These are phyloP conservation scores for Neotoxoptera formosana DNA, from an alignment of 1,140 invertebrate genomes.

Conservation along the genomic window DNA sequence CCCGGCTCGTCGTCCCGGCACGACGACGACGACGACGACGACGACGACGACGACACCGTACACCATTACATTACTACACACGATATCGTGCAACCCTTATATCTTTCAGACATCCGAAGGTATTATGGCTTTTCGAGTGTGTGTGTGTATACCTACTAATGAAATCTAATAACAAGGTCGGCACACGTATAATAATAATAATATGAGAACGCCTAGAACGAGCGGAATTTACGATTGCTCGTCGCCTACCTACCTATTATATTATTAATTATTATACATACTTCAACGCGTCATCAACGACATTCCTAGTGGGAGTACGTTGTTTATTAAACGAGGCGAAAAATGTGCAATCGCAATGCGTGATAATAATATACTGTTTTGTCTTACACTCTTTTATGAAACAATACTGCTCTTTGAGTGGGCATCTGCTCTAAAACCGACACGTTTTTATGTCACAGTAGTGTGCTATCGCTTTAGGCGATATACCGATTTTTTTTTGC, in stretches of 20 bases:
- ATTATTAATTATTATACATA: neutral
- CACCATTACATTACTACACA: neutral
- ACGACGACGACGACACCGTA: neutral
- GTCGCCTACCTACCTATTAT: no score
- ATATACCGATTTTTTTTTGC: no score
- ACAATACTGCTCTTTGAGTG: neutral
- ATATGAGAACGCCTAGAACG: neutral
- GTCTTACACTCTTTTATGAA: neutral
- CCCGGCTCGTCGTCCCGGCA: neutral
- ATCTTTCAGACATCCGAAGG: constrained; percentile 9
- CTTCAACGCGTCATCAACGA: neutral
- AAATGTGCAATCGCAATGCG: neutral
- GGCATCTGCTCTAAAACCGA: neutral
- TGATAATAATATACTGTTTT: neutral
- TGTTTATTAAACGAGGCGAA: neutral
- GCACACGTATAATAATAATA: neutral
- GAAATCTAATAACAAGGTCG: neutral
- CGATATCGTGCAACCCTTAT: neutral
- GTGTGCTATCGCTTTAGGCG: neutral
- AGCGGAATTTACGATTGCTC: neutral
- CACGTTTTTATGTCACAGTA: neutral
- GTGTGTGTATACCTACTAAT: constrained; percentile 9
- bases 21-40: no score
- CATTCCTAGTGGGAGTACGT: neutral
- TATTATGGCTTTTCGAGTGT: neutral